A percentile compares a stretch with the other conserved stretches of the same genome.
Conservation (phyloP, 64 coral and sea anemone species). For the Orbicella faveolata region DNA sequence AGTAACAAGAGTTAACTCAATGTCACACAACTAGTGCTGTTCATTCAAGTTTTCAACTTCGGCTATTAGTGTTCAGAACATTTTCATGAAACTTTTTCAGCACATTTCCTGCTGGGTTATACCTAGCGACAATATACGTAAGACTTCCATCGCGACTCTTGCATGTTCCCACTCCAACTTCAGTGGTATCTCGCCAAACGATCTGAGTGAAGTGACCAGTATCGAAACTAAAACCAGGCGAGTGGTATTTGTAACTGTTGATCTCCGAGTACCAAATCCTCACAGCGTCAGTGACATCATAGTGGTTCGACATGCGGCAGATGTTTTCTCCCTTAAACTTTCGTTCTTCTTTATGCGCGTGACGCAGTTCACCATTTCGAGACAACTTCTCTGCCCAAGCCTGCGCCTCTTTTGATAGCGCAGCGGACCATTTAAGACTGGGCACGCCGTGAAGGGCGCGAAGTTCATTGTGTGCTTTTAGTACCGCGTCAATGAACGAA, state of each 20-base stretch:
- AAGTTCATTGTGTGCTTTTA: constrained; percentile 75
- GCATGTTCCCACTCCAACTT: constrained; percentile 79
- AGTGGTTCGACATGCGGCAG: constrained; percentile 64
- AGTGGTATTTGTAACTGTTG: constrained; percentile 66
- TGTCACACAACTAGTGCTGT: neutral
- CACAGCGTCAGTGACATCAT: constrained; percentile 39
- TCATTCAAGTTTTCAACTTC: neutral
- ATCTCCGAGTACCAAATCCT: constrained; percentile 87
- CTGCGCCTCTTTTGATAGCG: constrained; percentile 70
- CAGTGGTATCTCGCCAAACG: constrained; percentile 80
- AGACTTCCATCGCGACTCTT: constrained; percentile 85
- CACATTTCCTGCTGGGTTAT: constrained; percentile 83
- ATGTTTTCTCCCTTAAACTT: constrained; percentile 79
- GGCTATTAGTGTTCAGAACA: constrained; percentile 38
- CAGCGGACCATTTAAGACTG: constrained; percentile 72
- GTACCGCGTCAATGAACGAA: constrained; percentile 15
- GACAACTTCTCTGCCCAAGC: constrained; percentile 83
- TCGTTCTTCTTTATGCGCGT: constrained; percentile 68
- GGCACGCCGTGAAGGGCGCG: constrained; percentile 61
- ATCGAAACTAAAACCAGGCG: constrained; percentile 68
- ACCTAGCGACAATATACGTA: constrained; percentile 79
- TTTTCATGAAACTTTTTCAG: constrained; percentile 76
- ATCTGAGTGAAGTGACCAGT: constrained; percentile 97
- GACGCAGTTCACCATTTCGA: constrained; percentile 54
- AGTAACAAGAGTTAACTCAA: too few species aligned